Percentiles rank a stretch among this genome's conserved stretches.
Conservation (phyloP, 2,113 vertebrate species). For the Centropus unirufus region DNA sequence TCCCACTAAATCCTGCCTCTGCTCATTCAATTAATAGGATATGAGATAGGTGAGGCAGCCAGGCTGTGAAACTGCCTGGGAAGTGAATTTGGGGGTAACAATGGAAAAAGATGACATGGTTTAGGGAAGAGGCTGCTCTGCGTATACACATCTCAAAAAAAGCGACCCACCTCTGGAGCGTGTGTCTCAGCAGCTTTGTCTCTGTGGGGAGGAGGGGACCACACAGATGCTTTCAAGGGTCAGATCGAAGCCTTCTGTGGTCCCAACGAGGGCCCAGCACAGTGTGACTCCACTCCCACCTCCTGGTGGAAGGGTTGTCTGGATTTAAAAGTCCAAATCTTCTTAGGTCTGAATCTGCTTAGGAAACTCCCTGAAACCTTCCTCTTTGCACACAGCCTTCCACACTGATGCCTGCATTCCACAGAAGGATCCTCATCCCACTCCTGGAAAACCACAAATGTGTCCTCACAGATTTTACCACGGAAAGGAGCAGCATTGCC, state of each 20-base stretch:
- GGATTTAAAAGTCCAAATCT: background rate
- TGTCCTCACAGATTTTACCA: background rate
- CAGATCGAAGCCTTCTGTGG: fast-evolving
- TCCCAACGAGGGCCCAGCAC: background rate
- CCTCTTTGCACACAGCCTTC: background rate
- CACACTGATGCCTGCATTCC: background rate
- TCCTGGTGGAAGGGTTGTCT: background rate
- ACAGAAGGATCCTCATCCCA: fast-evolving
- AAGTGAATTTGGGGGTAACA: background rate
- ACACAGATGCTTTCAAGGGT: background rate
- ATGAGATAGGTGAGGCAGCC: background rate
- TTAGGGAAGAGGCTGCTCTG: background rate
- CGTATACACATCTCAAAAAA: background rate
- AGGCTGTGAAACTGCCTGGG: background rate
- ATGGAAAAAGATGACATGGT: background rate
- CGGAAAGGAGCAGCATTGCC: background rate
- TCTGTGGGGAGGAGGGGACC: background rate
- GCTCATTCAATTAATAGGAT: background rate
- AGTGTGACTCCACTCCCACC: background rate
- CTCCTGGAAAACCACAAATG: background rate
- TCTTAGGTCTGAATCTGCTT: background rate
- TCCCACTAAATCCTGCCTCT: background rate
- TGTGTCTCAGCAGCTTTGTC: background rate
- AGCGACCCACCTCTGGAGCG: background rate
- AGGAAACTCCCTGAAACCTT: background rate